Base-by-base conservation (phyloP, 2,113 vertebrate genomes). In the Xerus inauris region DNA sequence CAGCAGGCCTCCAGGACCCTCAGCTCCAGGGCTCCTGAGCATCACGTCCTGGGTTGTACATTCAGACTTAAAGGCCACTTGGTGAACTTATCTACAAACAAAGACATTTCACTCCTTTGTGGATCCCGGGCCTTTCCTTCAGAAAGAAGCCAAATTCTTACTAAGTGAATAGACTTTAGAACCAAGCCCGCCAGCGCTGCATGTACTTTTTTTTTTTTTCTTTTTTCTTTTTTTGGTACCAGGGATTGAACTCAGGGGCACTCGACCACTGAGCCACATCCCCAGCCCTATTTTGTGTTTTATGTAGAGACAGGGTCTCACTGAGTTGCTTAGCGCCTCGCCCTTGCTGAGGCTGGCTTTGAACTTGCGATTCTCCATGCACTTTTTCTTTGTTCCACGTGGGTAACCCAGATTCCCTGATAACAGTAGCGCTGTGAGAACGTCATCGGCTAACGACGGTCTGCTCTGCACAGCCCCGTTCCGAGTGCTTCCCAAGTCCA, bases 401-500 rank as follows among this genome's bases (percentile, higher is more conserved):
- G 8, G 77, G 8, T 24, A 12, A 65, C 45, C 38, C 4, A 0
- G 51, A 47, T 11, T 42, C 57, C 6, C 24, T 64, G 2, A 0
- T 0, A 0, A 26, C 24, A 30, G 19, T 2, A 6, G 32, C 1
- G 7, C 4, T 0, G 42, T 9, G 30, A 26, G 6, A n/a, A 0
- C 24, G 45, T 67, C n/a, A 16, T n/a, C 10, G 49, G 6, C 51
- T 30, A 42, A 26, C 1, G 5, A 8, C 0, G 14, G 69, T 49
- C 16, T 0, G 0, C 1, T 1, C 0, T 19, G 0, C 0, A 3
- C 28, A 47, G 7, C 13, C 38, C 0, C n/a, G 0, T 8, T 8
- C 30, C 22, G 0, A 3, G 16, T 0, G 38, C 38, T 47, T 26
- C 6, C 6, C 4, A 0, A 0, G 4, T 1, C 2, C n/a, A 4